Evolutionary conservation across 2,888 invertebrate species (phyloP).

Genomic region (Camponotus fellah): DNA sequence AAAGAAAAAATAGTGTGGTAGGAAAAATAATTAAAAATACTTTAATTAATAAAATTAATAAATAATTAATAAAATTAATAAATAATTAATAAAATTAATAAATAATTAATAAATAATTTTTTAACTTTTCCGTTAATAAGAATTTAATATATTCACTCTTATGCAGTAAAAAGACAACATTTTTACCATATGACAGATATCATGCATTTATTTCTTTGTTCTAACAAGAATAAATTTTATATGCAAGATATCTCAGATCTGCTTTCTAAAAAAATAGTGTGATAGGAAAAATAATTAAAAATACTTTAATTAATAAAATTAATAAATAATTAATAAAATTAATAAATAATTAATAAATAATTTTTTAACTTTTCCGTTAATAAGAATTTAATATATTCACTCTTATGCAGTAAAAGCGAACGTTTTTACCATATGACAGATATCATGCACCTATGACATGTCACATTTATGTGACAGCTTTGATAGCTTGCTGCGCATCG

Average conservation of each 20-base stretch:
- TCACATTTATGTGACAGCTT: not conserved
- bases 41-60: not conserved
- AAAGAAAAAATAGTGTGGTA: too few species aligned
- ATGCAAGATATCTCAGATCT: too few species aligned
- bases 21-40: not conserved
- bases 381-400: not conserved
- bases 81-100: too few species aligned
- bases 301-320: not conserved
- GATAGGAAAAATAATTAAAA: not conserved
- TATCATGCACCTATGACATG: constrained; percentile 1
- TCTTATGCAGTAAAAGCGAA: not conserved
- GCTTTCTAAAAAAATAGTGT: too few species aligned
- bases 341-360: not conserved
- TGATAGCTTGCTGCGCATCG: not conserved
- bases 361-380: not conserved
- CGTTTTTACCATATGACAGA: constrained; percentile 3
- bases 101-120: not conserved
- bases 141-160: not conserved
- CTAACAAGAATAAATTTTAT: not conserved
- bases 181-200: constrained; percentile 2
- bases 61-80: too few species aligned
- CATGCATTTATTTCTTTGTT: too few species aligned
- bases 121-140: not conserved
- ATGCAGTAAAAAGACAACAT: not conserved
- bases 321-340: not conserved